Base-by-base conservation (phyloP, 2,888 invertebrate genomes). In the Eilema depressum region DNA sequence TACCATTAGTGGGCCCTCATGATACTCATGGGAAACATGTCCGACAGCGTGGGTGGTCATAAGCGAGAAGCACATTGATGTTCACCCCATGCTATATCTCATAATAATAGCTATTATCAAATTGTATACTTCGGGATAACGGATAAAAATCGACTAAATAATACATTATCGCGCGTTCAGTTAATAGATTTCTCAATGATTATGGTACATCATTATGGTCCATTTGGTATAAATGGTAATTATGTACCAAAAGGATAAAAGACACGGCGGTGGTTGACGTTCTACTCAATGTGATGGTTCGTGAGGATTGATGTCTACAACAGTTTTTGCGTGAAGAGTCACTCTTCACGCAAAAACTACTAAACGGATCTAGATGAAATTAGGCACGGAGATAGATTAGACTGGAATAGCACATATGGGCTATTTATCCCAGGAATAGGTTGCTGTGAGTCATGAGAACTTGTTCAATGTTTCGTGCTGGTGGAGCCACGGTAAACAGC, bases 31-130 rank as follows among this genome's bases (percentile, higher is more conserved):
- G 56, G 66, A 63, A 63, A 47, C 59, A 7, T 57, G 47, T 60
- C 33, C 33, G 56, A 23, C 66, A 14, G 25, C 33, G 66, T 68
- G 65, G 66, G 72, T 66, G 69, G 66, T 69, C 69, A 41, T 26
- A 33, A 37, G 20, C 59, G 37, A 59, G 33, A 63, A 65, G 59
- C 63, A 68, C 41, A 37, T 59, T 33, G 30, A 69, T 65, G 53
- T 70, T 65, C 65, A 61, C 61, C 65, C 37, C 28, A 47, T 25
- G 47, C 53, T 56, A 53, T 63, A 25, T 23, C 56, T 28, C 60
- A n/a, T 12, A 53, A 5, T 57, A 68, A 33, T 37, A 26, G 41
- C 59, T 59, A 37, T 57, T 63, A 56, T 37, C 11, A 63, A 63
- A 41, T 41, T 63, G 3, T 17, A 5, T 63, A 63, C 41, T 11